phyloP scores from a whole-genome alignment of 2,888 invertebrate genomes.

The Gastracanthus pulcherrimus region DNA sequence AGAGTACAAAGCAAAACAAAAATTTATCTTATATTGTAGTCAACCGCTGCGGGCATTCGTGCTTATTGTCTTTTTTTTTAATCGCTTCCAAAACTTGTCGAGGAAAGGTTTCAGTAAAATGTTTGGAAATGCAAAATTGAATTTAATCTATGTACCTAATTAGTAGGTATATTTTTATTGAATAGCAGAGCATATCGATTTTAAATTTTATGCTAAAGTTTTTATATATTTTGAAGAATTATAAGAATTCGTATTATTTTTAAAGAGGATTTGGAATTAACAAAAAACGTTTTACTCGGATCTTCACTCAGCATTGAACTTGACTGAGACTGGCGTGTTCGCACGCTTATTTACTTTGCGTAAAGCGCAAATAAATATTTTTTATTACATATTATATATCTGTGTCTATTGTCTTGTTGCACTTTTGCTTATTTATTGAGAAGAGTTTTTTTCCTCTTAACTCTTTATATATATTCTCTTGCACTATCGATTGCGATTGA shows the following conservation, averaged over 20 bases:
- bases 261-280: not conserved
- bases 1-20: slow-evolving; percentile 71
- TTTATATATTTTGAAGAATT: not conserved
- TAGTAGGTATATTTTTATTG: slow-evolving; percentile 17
- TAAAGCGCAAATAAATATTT: slow-evolving; percentile 53
- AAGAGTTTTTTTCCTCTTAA: slow-evolving; percentile 63
- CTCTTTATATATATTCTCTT: slow-evolving; percentile 58
- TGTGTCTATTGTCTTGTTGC: slow-evolving; percentile 70
- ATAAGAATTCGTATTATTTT: slow-evolving; percentile 6
- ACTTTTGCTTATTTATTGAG: slow-evolving; percentile 75
- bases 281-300: slow-evolving; percentile 45
- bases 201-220: slow-evolving; percentile 5
- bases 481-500: slow-evolving; percentile 69
- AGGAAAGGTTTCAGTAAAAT: slow-evolving; percentile 53
- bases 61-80: slow-evolving; percentile 57
- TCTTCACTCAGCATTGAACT: slow-evolving; percentile 53
- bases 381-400: slow-evolving; percentile 57
- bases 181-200: not conserved
- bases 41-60: slow-evolving; percentile 60
- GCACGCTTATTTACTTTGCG: slow-evolving; percentile 61
- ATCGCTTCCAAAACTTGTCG: slow-evolving; percentile 57
- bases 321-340: slow-evolving; percentile 55
- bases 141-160: not conserved
- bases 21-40: slow-evolving; percentile 64
- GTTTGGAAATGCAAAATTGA: not conserved